Evolutionary conservation across 2,113 vertebrate species (phyloP).

Genomic region (Oreocharis arfaki): DNA sequence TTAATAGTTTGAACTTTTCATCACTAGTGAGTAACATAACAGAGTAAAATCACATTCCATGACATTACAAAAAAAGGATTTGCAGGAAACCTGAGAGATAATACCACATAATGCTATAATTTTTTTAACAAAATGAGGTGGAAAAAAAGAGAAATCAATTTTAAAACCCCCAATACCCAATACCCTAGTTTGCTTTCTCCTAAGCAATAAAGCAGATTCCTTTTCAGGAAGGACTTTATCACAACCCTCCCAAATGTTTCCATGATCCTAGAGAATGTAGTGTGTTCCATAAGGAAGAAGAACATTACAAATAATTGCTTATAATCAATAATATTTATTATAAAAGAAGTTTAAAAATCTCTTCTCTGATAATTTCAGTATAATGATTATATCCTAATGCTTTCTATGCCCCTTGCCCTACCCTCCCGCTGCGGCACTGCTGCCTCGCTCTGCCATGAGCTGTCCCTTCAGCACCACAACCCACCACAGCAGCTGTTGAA

Average conservation of each 20-base stretch:
- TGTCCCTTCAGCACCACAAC: slow-evolving; percentile 45
- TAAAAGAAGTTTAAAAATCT: fast-evolving
- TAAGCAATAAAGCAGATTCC: neutral
- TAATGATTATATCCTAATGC: neutral
- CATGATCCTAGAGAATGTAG: neutral
- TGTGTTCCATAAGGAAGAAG: neutral
- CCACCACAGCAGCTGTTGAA: fast-evolving
- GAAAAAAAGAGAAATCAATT: fast-evolving
- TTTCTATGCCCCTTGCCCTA: neutral
- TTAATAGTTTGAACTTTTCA: neutral
- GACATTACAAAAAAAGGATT: neutral
- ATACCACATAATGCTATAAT: neutral
- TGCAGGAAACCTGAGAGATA: neutral
- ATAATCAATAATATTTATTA: neutral
- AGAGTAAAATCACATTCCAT: neutral
- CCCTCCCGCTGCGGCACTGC: fast-evolving
- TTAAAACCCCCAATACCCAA: neutral
- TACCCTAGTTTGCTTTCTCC: neutral
- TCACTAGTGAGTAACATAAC: neutral
- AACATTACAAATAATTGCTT: neutral
- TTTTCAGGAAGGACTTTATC: neutral
- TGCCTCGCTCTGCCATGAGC: neutral
- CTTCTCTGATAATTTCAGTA: neutral
- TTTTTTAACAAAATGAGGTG: neutral
- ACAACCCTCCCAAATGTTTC: neutral